These are phyloP conservation scores for Picus viridis DNA, from an alignment of 2,797 vertebrate genomes.

Conservation along the genomic window DNA sequence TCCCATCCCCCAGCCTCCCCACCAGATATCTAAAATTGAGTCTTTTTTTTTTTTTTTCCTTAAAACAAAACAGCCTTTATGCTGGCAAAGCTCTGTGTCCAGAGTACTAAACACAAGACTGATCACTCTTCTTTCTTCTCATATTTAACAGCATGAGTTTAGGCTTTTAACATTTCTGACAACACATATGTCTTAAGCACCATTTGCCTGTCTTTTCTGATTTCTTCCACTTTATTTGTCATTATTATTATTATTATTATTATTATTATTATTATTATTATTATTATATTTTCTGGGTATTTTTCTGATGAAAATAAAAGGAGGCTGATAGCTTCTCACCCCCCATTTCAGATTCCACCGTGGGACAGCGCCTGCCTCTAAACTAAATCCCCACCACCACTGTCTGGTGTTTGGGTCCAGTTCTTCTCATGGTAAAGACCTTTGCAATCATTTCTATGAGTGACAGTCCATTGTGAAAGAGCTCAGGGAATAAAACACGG, in stretches of 20 bases:
- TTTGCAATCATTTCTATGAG: neutral
- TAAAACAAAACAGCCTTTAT: conserved; percentile 69
- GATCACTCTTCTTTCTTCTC: conserved; percentile 60
- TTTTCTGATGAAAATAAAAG: neutral
- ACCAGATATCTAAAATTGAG: conserved; percentile 44
- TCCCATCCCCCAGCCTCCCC: neutral
- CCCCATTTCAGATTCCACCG: conserved; percentile 29
- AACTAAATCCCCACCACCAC: neutral
- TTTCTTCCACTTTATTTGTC: neutral
- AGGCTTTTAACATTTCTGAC: conserved; percentile 61
- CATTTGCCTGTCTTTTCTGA: conserved; percentile 17
- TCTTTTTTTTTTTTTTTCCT: conserved; percentile 39
- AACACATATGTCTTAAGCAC: conserved; percentile 39
- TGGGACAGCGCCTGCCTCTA: neutral
- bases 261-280: too few relatives aligned
- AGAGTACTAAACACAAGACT: conserved; percentile 48
- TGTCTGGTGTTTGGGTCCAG: neutral
- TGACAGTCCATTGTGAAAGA: neutral
- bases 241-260: too few relatives aligned
- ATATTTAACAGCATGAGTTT: conserved; percentile 62
- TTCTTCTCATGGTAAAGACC: neutral
- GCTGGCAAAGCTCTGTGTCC: conserved; percentile 54
- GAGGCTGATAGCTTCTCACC: neutral
- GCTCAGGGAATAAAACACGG: neutral
- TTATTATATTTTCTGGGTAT: neutral